Evolutionary conservation across 2,888 invertebrate species (phyloP).

Genomic region (Patella depressa): DNA sequence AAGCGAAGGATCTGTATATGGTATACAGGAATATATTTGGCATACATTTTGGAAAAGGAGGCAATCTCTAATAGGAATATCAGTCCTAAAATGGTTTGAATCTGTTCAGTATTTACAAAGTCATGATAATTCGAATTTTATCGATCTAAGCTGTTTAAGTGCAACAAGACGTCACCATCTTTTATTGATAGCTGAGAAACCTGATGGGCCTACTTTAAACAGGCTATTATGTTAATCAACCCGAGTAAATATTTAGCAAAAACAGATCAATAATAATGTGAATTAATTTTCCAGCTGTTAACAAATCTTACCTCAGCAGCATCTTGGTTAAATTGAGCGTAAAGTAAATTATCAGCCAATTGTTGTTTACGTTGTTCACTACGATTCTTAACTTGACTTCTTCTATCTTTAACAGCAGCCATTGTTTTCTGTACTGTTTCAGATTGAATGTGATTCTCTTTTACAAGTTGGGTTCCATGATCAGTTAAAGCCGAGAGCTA

Average conservation of each 20-base stretch:
- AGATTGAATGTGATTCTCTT: conserved; percentile 90
- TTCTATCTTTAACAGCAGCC: conserved; percentile 76
- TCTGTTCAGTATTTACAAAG: too few relatives aligned
- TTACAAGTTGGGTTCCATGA: conserved; percentile 88
- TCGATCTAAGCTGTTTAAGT: too few relatives aligned
- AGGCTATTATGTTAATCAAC: neutral
- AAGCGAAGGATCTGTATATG: too few relatives aligned
- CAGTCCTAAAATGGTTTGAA: too few relatives aligned
- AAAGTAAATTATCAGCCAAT: conserved; percentile 84
- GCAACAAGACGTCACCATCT: too few relatives aligned
- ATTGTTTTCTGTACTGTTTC: conserved; percentile 80
- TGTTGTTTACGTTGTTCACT: conserved; percentile 79
- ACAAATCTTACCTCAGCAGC: conserved; percentile 79
- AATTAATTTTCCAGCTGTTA: neutral
- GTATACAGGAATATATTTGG: too few relatives aligned
- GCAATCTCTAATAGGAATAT: too few relatives aligned
- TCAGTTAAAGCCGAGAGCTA: conserved; percentile 82
- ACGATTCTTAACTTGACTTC: conserved; percentile 75
- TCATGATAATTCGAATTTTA: too few relatives aligned
- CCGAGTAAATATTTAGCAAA: neutral
- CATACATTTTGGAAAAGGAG: too few relatives aligned
- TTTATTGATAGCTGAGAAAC: too few relatives aligned
- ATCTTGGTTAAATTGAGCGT: conserved; percentile 92
- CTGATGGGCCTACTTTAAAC: too few relatives aligned
- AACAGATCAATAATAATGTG: neutral